A percentile compares a stretch with the other conserved stretches of the same genome.
Conservation (phyloP, 2,797 vertebrate genomes). For the Macroramphosus scolopax region DNA sequence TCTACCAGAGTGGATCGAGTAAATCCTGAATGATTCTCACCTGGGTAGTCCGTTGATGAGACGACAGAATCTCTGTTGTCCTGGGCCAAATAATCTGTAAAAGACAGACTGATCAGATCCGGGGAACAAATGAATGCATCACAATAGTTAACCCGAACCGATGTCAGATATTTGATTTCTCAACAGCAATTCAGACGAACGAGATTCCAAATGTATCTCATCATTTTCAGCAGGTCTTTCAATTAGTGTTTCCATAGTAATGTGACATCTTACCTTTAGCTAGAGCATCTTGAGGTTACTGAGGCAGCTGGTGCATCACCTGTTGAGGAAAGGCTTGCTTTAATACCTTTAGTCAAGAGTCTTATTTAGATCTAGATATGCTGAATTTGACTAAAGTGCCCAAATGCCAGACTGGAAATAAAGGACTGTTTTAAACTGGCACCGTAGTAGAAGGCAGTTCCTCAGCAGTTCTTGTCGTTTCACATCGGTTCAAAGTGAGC, state of each 20-base stretch:
- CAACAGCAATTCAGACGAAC: slow-evolving; percentile 78
- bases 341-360: too few species aligned
- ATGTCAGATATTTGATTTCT: slow-evolving; percentile 63
- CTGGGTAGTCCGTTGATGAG: too few species aligned
- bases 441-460: slow-evolving; percentile 24
- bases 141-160: fast-evolving
- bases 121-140: fast-evolving
- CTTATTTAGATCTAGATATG: too few species aligned
- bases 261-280: slow-evolving; percentile 10
- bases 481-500: slow-evolving; percentile 83
- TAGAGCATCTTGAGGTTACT: too few species aligned
- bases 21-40: too few species aligned
- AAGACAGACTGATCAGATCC: neutral
- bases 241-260: fast-evolving
- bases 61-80: too few species aligned
- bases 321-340: neutral
- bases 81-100: too few species aligned
- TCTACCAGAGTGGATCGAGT: too few species aligned
- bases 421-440: neutral
- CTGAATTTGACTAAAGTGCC: too few species aligned
- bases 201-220: slow-evolving; percentile 73
- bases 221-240: slow-evolving; percentile 51
- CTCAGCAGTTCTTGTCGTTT: slow-evolving; percentile 77
- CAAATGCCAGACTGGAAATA: too few species aligned
- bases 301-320: neutral